A percentile compares a stretch with the other conserved stretches of the same genome.
Conservation (phyloP, 2,797 vertebrate species). For the Numenius phaeopus region DNA sequence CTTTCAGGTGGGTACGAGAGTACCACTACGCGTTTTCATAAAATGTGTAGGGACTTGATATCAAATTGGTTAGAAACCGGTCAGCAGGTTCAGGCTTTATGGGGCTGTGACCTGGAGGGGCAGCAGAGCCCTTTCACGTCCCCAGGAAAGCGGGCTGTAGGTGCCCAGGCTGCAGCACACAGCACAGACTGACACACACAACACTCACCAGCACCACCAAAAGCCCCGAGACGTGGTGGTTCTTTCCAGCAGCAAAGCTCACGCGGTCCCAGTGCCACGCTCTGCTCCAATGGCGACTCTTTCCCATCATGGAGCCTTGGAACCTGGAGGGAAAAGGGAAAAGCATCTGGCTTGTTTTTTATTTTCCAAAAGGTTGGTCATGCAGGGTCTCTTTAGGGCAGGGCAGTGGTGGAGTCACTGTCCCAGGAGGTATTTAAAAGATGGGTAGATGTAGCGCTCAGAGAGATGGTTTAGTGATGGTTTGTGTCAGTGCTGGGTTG, state of each 20-base stretch:
- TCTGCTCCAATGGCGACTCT: neutral
- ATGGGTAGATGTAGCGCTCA: no score
- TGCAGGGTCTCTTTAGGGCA: neutral
- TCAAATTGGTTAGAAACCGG: neutral
- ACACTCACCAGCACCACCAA: neutral
- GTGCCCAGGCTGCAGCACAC: neutral
- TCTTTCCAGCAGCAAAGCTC: neutral
- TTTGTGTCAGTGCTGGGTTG: no score
- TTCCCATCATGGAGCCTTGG: neutral
- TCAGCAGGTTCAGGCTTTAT: neutral
- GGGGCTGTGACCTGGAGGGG: no score
- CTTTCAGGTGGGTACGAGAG: no score
- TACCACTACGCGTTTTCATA: neutral
- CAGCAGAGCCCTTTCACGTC: no score
- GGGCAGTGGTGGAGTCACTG: no score
- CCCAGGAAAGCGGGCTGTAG: neutral
- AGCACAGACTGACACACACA: rapidly evolving
- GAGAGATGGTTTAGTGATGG: no score
- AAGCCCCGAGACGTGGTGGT: rapidly evolving
- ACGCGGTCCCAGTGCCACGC: neutral
- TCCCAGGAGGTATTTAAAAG: no score
- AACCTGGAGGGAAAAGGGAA: neutral
- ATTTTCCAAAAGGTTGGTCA: neutral
- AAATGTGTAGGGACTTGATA: neutral
- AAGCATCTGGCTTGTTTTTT: neutral